Percentiles rank a stretch among this genome's conserved stretches.
These are phyloP conservation scores for Himantopus leucocephalus DNA, from an alignment of 2,113 vertebrate genomes.

Conservation along the genomic window DNA sequence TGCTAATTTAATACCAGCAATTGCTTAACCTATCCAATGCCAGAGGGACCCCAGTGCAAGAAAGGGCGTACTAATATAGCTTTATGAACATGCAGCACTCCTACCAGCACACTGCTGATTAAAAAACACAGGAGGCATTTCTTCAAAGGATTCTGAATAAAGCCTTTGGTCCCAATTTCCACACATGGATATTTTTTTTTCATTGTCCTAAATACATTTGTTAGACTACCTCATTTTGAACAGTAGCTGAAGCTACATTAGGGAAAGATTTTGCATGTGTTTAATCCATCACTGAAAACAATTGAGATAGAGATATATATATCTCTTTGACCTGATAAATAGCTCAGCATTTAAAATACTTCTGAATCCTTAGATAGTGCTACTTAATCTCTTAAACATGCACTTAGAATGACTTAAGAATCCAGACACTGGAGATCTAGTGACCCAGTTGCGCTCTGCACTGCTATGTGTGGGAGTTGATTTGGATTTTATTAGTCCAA, in stretches of 20 bases:
- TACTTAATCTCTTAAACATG: conserved; percentile 20
- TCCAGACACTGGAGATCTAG: neutral
- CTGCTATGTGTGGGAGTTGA: neutral
- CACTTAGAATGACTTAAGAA: neutral
- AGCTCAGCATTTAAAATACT: conserved; percentile 17
- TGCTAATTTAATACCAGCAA: neutral
- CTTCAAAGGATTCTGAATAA: conserved; percentile 51
- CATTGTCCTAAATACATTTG: conserved; percentile 59
- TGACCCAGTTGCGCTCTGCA: neutral
- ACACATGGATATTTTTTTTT: neutral
- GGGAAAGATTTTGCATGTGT: neutral
- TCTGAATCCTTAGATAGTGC: neutral
- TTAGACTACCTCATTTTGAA: conserved; percentile 10
- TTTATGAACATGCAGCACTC: neutral
- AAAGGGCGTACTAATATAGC: neutral
- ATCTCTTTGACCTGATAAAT: neutral
- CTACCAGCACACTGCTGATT: conserved; percentile 5
- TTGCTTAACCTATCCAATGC: neutral
- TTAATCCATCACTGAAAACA: neutral
- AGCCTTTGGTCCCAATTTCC: conserved; percentile 35
- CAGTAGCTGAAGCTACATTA: neutral
- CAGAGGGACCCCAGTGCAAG: neutral
- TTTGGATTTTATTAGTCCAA: neutral
- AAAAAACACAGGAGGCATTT: conserved; percentile 28
- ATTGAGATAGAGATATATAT: neutral